Base-by-base conservation (phyloP, 2,797 vertebrate species). In the Cyclura pinguis region DNA sequence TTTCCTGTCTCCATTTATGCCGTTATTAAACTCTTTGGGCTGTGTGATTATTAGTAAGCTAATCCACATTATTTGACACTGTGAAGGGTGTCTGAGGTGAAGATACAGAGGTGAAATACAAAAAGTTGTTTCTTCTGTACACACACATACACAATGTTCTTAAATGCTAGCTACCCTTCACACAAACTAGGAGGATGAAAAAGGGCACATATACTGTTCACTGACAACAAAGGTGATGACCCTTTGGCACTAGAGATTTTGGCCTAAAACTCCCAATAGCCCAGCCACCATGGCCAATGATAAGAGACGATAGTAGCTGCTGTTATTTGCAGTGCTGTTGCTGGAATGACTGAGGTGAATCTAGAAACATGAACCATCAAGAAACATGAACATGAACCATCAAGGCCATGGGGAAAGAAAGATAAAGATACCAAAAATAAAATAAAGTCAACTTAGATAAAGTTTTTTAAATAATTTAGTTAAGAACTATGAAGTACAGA, bases 21-120 rank as follows among this genome's bases (percentile, higher is more conserved):
- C 67, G 16, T 16, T 16, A 78, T 18, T 69, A 67, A 76, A 78
- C 29, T 50, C 16, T 89, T 76, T 69, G 10, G 84, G 64, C 64
- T 81, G 27, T 42, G 20, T 9, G 22, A 35, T 90, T 90, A 64
- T 52, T 76, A 62, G 42, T 73, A 18, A 80, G 24, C n/a, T 62
- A 85, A 72, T 90, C 16, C 29, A 81, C 38, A 64, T 80, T 72
- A 32, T 59, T 85, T 85, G 80, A 80, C 42, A 69, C 50, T 80
- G 38, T 55, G 32, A 81, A 86, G 80, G 52, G 84, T 3, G 32
- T 84, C 50, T 29, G 42, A 85, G 13, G 82, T 29, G 42, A 88
- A 29, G 35, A 38, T 82, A 57, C 22, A 57, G 72, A 62, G 55
- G 1, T 47, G 55, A 47, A 64, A 42, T 67, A 22, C 6, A 67